Conservation (phyloP, 2,797 vertebrate species). For the Macrochelys suwanniensis region DNA sequence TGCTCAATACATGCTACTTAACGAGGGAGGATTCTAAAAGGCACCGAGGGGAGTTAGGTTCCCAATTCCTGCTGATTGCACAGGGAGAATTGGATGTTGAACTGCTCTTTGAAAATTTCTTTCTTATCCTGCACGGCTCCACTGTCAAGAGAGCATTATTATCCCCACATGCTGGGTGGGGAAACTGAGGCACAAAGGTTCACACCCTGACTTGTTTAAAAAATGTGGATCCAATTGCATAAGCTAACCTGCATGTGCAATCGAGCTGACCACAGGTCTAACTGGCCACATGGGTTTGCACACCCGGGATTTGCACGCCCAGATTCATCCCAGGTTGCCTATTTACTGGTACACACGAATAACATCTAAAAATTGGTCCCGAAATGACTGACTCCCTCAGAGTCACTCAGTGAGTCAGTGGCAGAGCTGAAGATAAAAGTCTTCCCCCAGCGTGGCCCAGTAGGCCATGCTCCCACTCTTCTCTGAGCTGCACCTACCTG, state of each 20-base stretch:
- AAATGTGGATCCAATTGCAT: background rate
- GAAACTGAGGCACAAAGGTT: background rate
- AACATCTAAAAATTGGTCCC: background rate
- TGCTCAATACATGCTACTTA: background rate
- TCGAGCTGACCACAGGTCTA: background rate
- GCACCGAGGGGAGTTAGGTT: background rate
- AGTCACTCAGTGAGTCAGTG: background rate
- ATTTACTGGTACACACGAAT: background rate
- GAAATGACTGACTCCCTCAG: background rate
- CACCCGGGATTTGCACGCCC: background rate
- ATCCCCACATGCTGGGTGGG: background rate
- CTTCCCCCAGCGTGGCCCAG: background rate
- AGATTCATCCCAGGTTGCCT: background rate
- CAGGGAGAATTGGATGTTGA: background rate
- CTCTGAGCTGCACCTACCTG: constrained; percentile 39
- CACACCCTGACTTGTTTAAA: background rate
- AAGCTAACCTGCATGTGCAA: background rate
- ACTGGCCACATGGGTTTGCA: background rate
- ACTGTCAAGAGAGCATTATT: background rate
- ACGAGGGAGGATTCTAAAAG: background rate
- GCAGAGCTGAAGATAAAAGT: background rate
- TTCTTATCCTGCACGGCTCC: background rate
- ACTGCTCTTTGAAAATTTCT: background rate
- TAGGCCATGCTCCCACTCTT: fast-evolving
- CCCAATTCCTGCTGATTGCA: background rate